Base-by-base conservation (phyloP, 64 coral and sea anemone species). In the Pocillopora damicornis region DNA sequence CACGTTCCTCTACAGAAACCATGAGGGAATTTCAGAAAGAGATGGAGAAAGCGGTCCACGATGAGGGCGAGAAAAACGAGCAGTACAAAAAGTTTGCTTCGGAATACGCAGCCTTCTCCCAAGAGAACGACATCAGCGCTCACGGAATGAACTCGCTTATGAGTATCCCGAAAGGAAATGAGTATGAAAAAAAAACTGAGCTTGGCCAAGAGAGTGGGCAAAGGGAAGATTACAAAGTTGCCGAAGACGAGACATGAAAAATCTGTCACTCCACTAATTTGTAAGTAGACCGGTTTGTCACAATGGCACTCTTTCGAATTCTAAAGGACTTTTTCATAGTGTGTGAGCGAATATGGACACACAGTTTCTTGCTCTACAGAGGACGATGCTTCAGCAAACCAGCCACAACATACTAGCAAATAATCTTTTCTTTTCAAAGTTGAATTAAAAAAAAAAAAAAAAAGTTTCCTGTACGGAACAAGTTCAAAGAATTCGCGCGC, bases 1-100 rank as follows among this genome's bases (percentile, higher is more conserved):
- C 90, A 25, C 74, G 90, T 22, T 91, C 90, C 36, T 91, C 90
- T 11, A 91, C 90, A 1, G 90, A 87, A 63, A 60, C 90, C 59
- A 91, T 87, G 82, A 87, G 45, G 23, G 68, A 30, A 17, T 16
- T 62, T 7, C 45, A 91, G 4, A 35, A 60, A 14, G 64, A 72
- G 30, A 64, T 87, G 57, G 74, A 76, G 37, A 2, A 22, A 17
- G 81, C 14, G 4, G 90, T 87, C 23, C 8, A 87, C 58, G 63
- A 37, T 5, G 90, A 91, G 26, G 65, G 66, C 12, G 23, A 86
- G 18, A 91, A 91, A 77, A 81, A 85, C 36, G n/a, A 79, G 4
- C 12, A 37, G 10, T 91, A 71, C 45, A 51, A 84, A 72, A 16
- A 72, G 37, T 25, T 3, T 1, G 58, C 86, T 13, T 9, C 73